Percentiles rank a stretch among this genome's conserved stretches.
Evolutionary conservation across 2,797 vertebrate genomes (phyloP).

Genomic region (Tenualosa ilisha): DNA sequence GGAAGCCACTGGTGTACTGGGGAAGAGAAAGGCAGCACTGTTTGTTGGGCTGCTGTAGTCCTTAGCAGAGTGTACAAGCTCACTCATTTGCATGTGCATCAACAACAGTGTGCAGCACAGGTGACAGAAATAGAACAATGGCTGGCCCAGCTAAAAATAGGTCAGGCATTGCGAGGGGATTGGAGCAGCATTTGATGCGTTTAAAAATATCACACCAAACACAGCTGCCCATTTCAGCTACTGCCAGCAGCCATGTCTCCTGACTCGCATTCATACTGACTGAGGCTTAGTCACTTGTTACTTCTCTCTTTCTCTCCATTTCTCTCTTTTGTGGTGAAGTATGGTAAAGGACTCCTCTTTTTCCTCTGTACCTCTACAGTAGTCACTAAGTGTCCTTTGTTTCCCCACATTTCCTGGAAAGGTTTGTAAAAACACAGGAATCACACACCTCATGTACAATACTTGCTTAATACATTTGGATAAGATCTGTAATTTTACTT

Average conservation of each 20-base stretch:
- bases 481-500: neutral
- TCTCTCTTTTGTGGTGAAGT: constrained; percentile 24
- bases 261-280: constrained; percentile 60
- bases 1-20: neutral
- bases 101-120: constrained; percentile 96
- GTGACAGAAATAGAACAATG: constrained; percentile 99
- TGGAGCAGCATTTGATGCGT: constrained; percentile 98
- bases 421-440: neutral
- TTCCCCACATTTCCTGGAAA: neutral
- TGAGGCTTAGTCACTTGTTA: constrained; percentile 55
- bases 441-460: neutral
- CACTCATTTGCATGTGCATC: constrained; percentile 98
- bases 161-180: constrained; percentile 95
- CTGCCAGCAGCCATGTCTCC: constrained; percentile 77
- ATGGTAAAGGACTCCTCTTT: constrained; percentile 23
- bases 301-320: constrained; percentile 20
- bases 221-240: constrained; percentile 96
- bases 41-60: neutral
- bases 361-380: constrained; percentile 27
- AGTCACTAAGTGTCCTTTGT: neutral
- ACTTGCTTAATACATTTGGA: neutral
- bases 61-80: neutral
- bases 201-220: constrained; percentile 99
- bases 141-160: constrained; percentile 98
- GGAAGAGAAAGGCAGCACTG: neutral